These are phyloP conservation scores for Macrobrachium nipponense DNA, from an alignment of 1,140 invertebrate genomes.

Conservation along the genomic window DNA sequence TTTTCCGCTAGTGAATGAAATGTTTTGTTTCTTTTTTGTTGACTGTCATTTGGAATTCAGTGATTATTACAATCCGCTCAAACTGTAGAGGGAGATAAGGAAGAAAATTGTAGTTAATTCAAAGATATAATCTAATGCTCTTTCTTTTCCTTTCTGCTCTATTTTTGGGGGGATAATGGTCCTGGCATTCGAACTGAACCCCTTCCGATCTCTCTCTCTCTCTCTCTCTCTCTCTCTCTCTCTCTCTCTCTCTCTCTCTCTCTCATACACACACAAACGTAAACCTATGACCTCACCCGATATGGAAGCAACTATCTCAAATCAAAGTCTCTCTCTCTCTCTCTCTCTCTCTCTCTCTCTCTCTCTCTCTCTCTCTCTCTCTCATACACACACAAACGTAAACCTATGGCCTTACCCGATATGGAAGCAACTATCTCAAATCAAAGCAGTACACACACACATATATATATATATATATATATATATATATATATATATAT, in stretches of 20 bases:
- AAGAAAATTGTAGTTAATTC: not conserved
- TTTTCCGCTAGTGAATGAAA: too few species aligned
- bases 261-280: not conserved
- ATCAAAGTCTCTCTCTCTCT: too few species aligned
- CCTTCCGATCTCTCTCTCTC: not conserved
- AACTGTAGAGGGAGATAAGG: not conserved
- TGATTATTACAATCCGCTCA: not conserved
- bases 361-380: too few species aligned
- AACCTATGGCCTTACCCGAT: too few species aligned
- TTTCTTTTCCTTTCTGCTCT: not conserved
- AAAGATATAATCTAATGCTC: not conserved
- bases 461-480: constrained; percentile 20
- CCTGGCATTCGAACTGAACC: not conserved
- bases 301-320: too few species aligned
- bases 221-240: too few species aligned
- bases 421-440: too few species aligned
- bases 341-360: too few species aligned
- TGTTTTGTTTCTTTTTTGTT: not conserved
- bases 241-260: too few species aligned
- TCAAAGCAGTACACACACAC: constrained; percentile 10
- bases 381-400: too few species aligned
- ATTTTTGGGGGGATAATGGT: not conserved
- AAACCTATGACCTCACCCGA: not conserved
- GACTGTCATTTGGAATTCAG: not conserved
- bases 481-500: constrained; percentile 35